Base-by-base conservation (phyloP, 2,797 vertebrate genomes). In the Pygocentrus nattereri region DNA sequence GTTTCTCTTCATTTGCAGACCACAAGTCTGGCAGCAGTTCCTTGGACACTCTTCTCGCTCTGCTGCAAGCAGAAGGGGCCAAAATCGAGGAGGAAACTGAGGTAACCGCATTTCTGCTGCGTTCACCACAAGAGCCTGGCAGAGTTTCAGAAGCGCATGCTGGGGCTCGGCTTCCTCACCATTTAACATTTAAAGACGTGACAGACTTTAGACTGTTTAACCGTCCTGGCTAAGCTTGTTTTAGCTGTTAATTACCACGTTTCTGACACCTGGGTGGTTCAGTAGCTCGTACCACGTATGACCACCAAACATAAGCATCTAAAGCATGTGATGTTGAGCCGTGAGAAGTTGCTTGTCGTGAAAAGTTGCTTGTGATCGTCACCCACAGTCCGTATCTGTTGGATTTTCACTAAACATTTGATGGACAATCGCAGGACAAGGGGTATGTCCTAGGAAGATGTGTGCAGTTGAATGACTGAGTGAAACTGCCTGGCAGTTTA, bases 71-170 rank as follows among this genome's bases (percentile, higher is more conserved):
- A 0, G 98, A 99, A 88, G 98, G 98, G 86, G 98, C 98, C 10
- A 98, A 99, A 91, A 97, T 99, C 38, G 98, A 99, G 86, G 98
- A 99, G 77, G 98, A 99, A 91, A 99, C 98, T 0, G 98, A 99
- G 97, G 98, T 99, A 92, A 92, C 92, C 50, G 41, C 21, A 61
- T 58, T 23, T 50, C 70, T 30, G 4, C n/a, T 19, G 27, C 25
- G 27, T 50, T 59, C 47, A 64, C 50, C 50, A 62, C 54, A 19
- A 44, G 62, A 34, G 38, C 19, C 27, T 30, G 78, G 56, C 23
- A 2, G 41, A 5, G 44, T 15, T 65, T 74, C 44, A 54, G n/a
- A 50, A 67, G 19, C 18, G 5, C n/a, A 8, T 44, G 6, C 6
- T 4, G 19, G 18, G 16, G 27, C 47, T 23, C 4, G 16, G 21